phyloP scores from a whole-genome alignment of 2,888 invertebrate species.

The Apodemia mormo region DNA sequence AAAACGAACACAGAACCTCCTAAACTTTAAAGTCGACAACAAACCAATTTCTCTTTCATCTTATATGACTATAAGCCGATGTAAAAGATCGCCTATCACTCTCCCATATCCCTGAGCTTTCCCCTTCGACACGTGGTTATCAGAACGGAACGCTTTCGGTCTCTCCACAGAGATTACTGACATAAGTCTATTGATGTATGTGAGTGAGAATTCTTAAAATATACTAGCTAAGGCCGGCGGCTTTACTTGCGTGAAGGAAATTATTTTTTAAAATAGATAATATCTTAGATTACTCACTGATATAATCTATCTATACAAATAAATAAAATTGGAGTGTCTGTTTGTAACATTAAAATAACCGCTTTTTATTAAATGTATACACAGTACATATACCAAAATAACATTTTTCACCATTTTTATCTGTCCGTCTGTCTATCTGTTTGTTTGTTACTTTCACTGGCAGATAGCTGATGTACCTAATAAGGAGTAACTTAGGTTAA shows the following conservation, averaged over 20 bases:
- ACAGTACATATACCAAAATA: too few relatives aligned
- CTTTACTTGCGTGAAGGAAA: not conserved
- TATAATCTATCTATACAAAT: too few relatives aligned
- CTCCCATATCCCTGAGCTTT: slow-evolving; percentile 52
- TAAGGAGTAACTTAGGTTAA: too few relatives aligned
- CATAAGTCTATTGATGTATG: not conserved
- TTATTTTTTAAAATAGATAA: too few relatives aligned
- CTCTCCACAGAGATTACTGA: slow-evolving; percentile 19
- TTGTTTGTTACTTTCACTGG: too few relatives aligned
- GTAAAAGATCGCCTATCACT: slow-evolving; percentile 33
- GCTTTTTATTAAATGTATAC: too few relatives aligned
- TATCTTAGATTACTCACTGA: too few relatives aligned
- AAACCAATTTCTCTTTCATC: not conserved
- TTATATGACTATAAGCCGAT: slow-evolving; percentile 2
- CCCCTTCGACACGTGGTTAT: slow-evolving; percentile 48
- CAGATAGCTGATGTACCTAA: too few relatives aligned
- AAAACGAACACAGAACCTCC: not conserved
- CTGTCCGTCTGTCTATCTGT: too few relatives aligned
- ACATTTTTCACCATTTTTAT: too few relatives aligned
- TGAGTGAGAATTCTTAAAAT: not conserved
- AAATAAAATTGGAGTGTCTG: too few relatives aligned
- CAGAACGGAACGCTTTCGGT: slow-evolving; percentile 61
- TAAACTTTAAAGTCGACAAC: not conserved
- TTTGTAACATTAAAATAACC: too few relatives aligned
- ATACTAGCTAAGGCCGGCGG: not conserved